These are phyloP conservation scores for Danaus plexippus DNA, from an alignment of 1,140 invertebrate genomes.

Conservation along the genomic window DNA sequence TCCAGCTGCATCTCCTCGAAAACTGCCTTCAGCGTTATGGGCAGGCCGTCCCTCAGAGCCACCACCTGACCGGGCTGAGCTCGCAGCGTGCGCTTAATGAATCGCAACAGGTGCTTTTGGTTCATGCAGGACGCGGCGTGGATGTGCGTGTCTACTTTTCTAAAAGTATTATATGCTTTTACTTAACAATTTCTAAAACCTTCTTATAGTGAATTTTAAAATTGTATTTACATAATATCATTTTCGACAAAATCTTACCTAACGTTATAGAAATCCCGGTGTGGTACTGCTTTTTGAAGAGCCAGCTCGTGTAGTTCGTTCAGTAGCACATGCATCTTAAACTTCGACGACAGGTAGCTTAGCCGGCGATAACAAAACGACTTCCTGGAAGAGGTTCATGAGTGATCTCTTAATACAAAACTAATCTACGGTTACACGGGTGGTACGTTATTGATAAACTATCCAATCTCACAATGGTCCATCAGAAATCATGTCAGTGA, in stretches of 20 bases:
- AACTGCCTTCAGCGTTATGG: slow-evolving; percentile 91
- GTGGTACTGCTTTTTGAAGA: slow-evolving; percentile 96
- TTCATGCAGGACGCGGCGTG: slow-evolving; percentile 99
- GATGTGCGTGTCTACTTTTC: slow-evolving; percentile 97
- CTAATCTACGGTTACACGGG: neutral
- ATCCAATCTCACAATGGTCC: slow-evolving; percentile 84
- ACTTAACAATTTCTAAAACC: slow-evolving; percentile 1
- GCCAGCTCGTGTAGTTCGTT: slow-evolving; percentile 96
- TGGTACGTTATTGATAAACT: neutral
- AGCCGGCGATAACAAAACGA: slow-evolving; percentile 97
- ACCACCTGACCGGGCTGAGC: slow-evolving; percentile 79
- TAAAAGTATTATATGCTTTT: slow-evolving; percentile 26
- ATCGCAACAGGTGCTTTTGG: slow-evolving; percentile 97
- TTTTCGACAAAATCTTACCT: slow-evolving; percentile 73
- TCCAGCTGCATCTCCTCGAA: slow-evolving; percentile 96
- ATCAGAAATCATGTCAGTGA: slow-evolving; percentile 93
- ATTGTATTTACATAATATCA: slow-evolving; percentile 95
- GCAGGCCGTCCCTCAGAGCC: slow-evolving; percentile 69
- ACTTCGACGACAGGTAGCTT: slow-evolving; percentile 96
- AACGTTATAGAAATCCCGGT: slow-evolving; percentile 99
- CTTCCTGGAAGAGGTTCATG: slow-evolving; percentile 77
- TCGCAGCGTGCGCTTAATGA: slow-evolving; percentile 96
- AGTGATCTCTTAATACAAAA: neutral
- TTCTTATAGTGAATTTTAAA: slow-evolving; percentile 68
- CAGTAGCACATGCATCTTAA: slow-evolving; percentile 93